phyloP scores from a whole-genome alignment of 2,888 invertebrate species.

The Cheilosia impressa region DNA sequence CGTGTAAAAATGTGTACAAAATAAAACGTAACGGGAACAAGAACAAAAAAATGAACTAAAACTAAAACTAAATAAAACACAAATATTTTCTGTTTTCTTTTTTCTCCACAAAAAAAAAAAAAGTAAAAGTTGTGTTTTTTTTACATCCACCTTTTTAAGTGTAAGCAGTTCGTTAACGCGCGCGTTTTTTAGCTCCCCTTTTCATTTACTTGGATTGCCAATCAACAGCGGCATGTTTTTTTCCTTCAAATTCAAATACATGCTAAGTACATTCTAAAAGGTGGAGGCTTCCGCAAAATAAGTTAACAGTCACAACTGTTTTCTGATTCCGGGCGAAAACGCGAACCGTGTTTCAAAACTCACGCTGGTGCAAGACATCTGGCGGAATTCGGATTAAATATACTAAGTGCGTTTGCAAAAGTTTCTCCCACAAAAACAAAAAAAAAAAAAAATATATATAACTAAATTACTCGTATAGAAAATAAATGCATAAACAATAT shows the following conservation, averaged over 20 bases:
- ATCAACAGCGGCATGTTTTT: conserved; percentile 25
- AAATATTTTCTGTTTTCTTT: conserved; percentile 18
- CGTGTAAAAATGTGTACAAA: conserved; percentile 33
- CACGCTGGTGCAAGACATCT: conserved; percentile 14
- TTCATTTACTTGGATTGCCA: conserved; percentile 26
- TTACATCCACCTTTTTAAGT: conserved; percentile 11
- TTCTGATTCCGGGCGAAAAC: conserved; percentile 3
- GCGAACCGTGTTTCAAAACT: conserved; percentile 1
- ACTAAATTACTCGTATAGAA: neutral
- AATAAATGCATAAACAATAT: conserved; percentile 6
- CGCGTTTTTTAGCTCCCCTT: conserved; percentile 33
- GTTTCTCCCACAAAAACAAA: neutral
- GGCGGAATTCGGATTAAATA: conserved; percentile 23
- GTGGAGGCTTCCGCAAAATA: conserved; percentile 33
- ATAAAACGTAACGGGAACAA: conserved; percentile 13
- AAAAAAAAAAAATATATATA: too few species aligned
- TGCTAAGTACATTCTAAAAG: conserved; percentile 37
- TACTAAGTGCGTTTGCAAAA: neutral
- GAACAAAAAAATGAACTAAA: conserved; percentile 10
- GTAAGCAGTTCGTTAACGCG: conserved; percentile 57
- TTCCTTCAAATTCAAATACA: conserved; percentile 16
- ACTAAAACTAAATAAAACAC: conserved; percentile 5
- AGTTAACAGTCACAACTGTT: conserved; percentile 28
- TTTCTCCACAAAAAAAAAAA: conserved; percentile 3
- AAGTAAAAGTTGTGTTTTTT: conserved; percentile 10